Percentiles rank a stretch among this genome's conserved stretches.
phyloP scores from a whole-genome alignment of 2,888 invertebrate genomes.

The Oscheius sp. region DNA sequence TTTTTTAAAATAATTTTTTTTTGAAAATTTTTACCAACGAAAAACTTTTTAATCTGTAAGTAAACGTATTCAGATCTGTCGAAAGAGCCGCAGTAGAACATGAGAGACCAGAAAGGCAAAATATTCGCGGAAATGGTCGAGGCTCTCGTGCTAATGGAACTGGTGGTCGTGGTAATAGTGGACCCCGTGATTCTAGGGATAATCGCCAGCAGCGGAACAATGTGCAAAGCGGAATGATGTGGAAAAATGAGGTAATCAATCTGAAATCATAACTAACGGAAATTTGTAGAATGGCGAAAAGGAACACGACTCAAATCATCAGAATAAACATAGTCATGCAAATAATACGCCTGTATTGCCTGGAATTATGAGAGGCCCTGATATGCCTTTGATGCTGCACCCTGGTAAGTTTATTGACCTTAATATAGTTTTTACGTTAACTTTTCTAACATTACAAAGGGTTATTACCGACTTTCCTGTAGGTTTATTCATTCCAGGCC shows the following conservation, averaged over 20 bases:
- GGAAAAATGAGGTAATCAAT: conserved; percentile 17
- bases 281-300: background rate
- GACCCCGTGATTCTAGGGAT: background rate
- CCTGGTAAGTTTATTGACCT: background rate
- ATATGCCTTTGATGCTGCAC: conserved; percentile 1
- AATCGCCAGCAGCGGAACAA: conserved; percentile 1
- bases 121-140: background rate
- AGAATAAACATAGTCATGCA: background rate
- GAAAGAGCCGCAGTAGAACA: background rate
- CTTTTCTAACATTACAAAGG: background rate
- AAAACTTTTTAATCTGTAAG: too few relatives aligned
- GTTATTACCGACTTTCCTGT: background rate
- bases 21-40: too few relatives aligned
- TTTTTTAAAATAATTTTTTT: background rate
- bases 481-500: conserved; percentile 6
- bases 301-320: conserved; percentile 2
- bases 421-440: background rate
- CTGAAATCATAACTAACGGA: background rate
- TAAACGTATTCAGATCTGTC: background rate
- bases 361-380: conserved; percentile 2
- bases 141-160: background rate
- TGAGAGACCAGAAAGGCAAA: background rate
- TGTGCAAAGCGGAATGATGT: background rate
- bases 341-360: background rate
- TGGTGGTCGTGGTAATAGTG: background rate